phyloP scores from a whole-genome alignment of 2,113 vertebrate genomes.

The human region DNA sequence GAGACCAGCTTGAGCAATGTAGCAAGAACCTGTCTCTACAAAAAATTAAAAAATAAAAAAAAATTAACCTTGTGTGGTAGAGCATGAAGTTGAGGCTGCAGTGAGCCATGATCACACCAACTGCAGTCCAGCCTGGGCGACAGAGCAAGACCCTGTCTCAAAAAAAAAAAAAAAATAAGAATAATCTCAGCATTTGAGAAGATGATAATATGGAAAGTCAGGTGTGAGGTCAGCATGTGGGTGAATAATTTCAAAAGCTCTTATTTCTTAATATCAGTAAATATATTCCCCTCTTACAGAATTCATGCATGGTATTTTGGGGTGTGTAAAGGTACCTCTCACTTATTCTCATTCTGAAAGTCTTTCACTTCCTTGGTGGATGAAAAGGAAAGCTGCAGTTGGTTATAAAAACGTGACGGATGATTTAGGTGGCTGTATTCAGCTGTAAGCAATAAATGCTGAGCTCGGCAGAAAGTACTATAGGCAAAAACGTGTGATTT shows the following conservation, averaged over 20 bases:
- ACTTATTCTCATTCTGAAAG: conserved; percentile 78
- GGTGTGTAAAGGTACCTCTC: conserved; percentile 53
- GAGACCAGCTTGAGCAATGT: too few species aligned
- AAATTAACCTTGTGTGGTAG: too few species aligned
- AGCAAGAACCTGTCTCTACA: too few species aligned
- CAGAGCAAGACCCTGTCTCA: too few species aligned
- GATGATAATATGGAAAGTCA: neutral
- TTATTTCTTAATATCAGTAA: conserved; percentile 30
- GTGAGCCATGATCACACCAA: too few species aligned
- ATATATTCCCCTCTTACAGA: conserved; percentile 50
- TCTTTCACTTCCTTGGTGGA: conserved; percentile 77
- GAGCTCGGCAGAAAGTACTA: conserved; percentile 86
- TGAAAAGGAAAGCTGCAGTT: conserved; percentile 82
- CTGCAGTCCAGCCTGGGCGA: too few species aligned
- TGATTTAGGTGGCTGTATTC: conserved; percentile 85
- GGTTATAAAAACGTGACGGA: conserved; percentile 88
- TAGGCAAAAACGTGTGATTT: conserved; percentile 88
- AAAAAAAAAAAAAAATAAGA: too few species aligned
- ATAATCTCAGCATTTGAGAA: neutral
- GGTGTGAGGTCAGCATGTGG: neutral
- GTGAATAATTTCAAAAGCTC: neutral
- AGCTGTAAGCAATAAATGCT: conserved; percentile 88
- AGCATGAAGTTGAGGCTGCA: too few species aligned
- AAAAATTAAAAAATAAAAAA: too few species aligned
- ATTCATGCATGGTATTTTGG: neutral